Conservation (phyloP, 2,797 vertebrate species). For the Myioborus melanocephalus region DNA sequence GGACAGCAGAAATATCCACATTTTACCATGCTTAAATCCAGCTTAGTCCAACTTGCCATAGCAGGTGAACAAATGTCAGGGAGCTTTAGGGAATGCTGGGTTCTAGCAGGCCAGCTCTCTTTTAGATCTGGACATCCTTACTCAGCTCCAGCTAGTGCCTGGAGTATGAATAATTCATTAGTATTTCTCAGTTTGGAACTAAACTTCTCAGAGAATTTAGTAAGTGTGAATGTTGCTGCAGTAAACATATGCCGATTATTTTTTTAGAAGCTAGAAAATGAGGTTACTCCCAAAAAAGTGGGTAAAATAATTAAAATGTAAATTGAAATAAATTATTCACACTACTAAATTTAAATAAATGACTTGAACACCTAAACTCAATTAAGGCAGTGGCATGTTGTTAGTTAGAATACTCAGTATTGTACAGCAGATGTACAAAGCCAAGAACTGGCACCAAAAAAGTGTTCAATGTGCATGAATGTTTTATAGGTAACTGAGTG, state of each 20-base stretch:
- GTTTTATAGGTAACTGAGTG: slow-evolving; percentile 58
- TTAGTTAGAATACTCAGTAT: slow-evolving; percentile 34
- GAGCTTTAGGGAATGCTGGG: not conserved
- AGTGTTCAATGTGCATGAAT: slow-evolving; percentile 40
- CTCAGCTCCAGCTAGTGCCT: slow-evolving; percentile 39
- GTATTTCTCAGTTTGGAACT: slow-evolving; percentile 53
- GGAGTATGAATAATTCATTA: slow-evolving; percentile 52
- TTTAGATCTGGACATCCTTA: slow-evolving; percentile 34
- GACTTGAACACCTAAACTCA: slow-evolving; percentile 20
- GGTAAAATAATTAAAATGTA: slow-evolving; percentile 72
- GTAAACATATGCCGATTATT: slow-evolving; percentile 66
- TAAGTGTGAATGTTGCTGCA: slow-evolving; percentile 52
- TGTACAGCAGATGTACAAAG: slow-evolving; percentile 44
- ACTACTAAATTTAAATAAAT: slow-evolving; percentile 35
- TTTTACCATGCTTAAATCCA: not conserved
- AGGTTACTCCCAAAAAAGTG: slow-evolving; percentile 62
- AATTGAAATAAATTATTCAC: slow-evolving; percentile 60
- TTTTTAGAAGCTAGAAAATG: slow-evolving; percentile 60
- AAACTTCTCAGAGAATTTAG: slow-evolving; percentile 58
- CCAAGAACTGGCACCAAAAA: slow-evolving; percentile 8
- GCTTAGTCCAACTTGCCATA: not conserved
- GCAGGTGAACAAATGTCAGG: not conserved
- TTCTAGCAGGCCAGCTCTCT: not conserved
- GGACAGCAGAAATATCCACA: not conserved
- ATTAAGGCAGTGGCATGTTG: slow-evolving; percentile 21